Percentiles rank a stretch among this genome's conserved stretches.
These are phyloP conservation scores for Mechanitis messenoides DNA, from an alignment of 2,888 invertebrate species.

Conservation along the genomic window DNA sequence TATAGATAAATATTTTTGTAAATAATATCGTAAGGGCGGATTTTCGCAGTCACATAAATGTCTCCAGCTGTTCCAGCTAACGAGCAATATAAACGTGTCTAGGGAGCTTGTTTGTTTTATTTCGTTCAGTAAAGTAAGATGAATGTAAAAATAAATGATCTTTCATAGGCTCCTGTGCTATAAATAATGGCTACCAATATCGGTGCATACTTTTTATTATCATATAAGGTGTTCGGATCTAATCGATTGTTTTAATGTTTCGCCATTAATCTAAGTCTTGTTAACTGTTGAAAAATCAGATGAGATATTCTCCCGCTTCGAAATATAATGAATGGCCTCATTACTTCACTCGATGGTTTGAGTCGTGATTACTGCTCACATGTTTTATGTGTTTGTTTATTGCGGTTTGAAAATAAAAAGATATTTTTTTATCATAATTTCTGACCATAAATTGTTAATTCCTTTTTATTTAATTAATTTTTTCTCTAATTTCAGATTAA, in stretches of 20 bases:
- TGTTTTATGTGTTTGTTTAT: not conserved
- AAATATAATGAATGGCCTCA: conserved; percentile 14
- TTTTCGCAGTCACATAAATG: too few relatives aligned
- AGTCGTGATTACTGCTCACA: conserved; percentile 8
- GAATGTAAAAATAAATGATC: conserved; percentile 12
- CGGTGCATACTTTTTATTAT: conserved; percentile 16
- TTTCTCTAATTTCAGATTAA: conserved; percentile 46
- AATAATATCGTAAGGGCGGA: too few relatives aligned
- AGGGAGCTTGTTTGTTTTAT: not conserved
- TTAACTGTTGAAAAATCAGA: conserved; percentile 20
- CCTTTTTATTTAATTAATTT: not conserved
- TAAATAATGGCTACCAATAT: conserved; percentile 20
- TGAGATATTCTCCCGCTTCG: conserved; percentile 9
- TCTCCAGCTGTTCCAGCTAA: too few relatives aligned
- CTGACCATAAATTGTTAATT: conserved; percentile 1
- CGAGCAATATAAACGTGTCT: too few relatives aligned
- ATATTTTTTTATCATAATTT: not conserved
- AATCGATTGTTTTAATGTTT: conserved; percentile 24
- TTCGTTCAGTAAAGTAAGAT: not conserved
- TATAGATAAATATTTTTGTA: too few relatives aligned
- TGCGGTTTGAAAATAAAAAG: not conserved
- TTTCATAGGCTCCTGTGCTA: conserved; percentile 11
- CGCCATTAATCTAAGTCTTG: conserved; percentile 26
- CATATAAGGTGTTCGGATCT: conserved; percentile 17
- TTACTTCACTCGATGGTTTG: conserved; percentile 9